These are phyloP conservation scores for Polyommatus icarus DNA, from an alignment of 2,888 invertebrate species.

Conservation along the genomic window DNA sequence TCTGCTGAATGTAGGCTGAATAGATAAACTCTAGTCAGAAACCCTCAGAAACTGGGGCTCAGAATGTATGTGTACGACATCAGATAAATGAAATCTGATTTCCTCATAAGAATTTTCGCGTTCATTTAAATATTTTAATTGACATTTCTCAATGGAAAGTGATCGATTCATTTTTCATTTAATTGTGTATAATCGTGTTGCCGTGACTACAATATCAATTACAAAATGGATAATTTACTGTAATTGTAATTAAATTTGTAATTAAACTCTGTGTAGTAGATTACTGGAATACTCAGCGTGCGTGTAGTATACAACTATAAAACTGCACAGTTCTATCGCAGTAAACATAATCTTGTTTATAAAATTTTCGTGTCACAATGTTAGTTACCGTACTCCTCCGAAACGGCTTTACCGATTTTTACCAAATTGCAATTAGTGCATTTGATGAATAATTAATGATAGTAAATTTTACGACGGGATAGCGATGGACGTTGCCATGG, in stretches of 20 bases:
- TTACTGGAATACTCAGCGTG: not conserved
- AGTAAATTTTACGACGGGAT: too few species aligned
- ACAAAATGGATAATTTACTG: conserved; percentile 5
- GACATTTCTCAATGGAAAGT: conserved; percentile 7
- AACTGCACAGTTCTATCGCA: not conserved
- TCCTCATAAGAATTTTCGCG: not conserved
- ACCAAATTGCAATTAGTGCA: too few species aligned
- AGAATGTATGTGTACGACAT: too few species aligned
- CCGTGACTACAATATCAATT: conserved; percentile 22
- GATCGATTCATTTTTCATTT: conserved; percentile 6
- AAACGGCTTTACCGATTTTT: too few species aligned
- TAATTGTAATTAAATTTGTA: conserved; percentile 13
- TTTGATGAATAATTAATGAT: too few species aligned
- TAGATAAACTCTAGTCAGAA: too few species aligned
- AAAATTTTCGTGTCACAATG: too few species aligned
- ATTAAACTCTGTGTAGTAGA: not conserved
- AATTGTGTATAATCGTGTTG: not conserved
- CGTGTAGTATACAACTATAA: not conserved
- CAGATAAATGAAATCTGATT: not conserved
- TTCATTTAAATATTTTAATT: conserved; percentile 16
- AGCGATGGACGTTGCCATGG: too few species aligned
- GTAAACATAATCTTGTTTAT: too few species aligned
- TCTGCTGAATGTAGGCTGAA: too few species aligned
- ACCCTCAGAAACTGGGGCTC: too few species aligned
- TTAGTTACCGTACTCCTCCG: too few species aligned